Evolutionary conservation across 2,113 vertebrate genomes (phyloP), one percentile per base, ranked within the genome.

Genomic region (Arvicanthis niloticus): DNA sequence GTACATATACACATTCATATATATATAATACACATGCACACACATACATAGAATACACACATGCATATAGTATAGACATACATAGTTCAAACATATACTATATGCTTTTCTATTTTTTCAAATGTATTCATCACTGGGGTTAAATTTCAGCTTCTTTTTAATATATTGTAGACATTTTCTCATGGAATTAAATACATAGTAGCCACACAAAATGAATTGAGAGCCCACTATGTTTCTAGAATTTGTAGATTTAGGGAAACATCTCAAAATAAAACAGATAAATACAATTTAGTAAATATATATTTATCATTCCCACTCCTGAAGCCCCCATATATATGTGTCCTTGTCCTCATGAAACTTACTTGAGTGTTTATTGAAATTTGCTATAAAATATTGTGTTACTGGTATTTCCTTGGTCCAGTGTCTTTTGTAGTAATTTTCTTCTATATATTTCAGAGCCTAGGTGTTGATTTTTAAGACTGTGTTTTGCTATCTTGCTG

Each of bases 321-420:
- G 15, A 60, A 84, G 24, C n/a, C 11, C 53, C 22, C 13, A 62
- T 62, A 16, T 40, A 40, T 82, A 15, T n/a, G 3, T 62, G 26
- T 76, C 19, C 8, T 10, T 77, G 15, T n/a, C 40, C 19, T 95
- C 58, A 31, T 67, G 22, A 68, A 42, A 1, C 11, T 70, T 93
- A 75, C 42, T 72, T 89, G 31, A 92, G n/a, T 84, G 21, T 53
- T 60, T 95, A 31, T 37, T 88, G 75, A 31, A 86, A 92, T 95
- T 92, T 89, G 17, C 22, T 58, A 4, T 80, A n/a, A 76, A 94
- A 21, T n/a, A 56, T 1, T 65, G 62, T 88, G 40, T 29, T 31
- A 22, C 15, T 62, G 3, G 51, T 65, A 16, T 96, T 58, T 88
- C 68, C 40, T 72, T 72, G 12, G 1, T 3, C 8, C 12, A 48